Conservation (phyloP, 2,113 vertebrate species). For the Mesitornis unicolor region DNA sequence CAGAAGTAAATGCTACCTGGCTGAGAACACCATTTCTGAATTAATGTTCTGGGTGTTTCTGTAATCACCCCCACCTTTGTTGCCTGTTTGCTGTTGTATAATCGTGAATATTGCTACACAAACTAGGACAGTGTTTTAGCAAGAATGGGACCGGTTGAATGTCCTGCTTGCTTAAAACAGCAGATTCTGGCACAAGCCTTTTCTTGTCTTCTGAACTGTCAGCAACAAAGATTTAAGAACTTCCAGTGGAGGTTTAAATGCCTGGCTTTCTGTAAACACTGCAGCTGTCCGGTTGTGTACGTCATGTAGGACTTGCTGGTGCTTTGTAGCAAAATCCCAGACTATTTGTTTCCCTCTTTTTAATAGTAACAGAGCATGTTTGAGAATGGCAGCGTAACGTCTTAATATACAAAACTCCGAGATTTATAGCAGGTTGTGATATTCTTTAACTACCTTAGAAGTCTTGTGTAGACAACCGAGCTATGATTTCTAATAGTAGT, state of each 20-base stretch:
- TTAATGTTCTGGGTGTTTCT: neutral
- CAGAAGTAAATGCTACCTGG: neutral
- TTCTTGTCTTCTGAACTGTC: constrained; percentile 28
- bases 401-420: neutral
- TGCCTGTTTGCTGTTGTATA: neutral
- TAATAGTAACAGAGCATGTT: neutral
- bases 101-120: neutral
- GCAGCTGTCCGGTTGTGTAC: neutral
- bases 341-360: neutral
- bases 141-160: neutral
- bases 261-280: neutral
- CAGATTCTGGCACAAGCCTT: neutral
- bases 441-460: neutral
- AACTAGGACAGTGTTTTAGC: neutral
- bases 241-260: constrained; percentile 13
- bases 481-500: neutral
- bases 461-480: neutral
- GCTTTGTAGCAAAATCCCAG: neutral
- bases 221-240: constrained; percentile 30
- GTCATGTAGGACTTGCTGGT: neutral
- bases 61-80: neutral
- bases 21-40: neutral
- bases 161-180: neutral
- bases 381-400: neutral
- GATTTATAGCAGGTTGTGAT: neutral